phyloP scores from a whole-genome alignment of 2,888 invertebrate genomes.

The Ephialtes manifestator region DNA sequence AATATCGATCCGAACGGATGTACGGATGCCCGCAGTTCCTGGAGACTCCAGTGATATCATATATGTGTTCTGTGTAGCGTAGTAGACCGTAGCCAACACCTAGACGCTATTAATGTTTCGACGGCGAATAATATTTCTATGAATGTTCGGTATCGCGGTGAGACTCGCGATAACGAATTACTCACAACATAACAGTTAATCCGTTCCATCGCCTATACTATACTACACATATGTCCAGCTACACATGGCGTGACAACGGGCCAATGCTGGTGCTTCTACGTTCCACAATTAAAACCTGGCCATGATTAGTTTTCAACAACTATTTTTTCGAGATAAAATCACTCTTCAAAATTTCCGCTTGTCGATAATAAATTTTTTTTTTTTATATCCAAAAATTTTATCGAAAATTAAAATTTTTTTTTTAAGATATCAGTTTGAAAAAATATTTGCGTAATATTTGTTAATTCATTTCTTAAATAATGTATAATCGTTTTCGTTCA shows the following conservation, averaged over 20 bases:
- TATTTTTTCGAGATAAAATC: neutral
- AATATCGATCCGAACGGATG: slow-evolving; percentile 48
- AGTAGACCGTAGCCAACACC: neutral
- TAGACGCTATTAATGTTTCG: neutral
- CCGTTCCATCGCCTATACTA: neutral
- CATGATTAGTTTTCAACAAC: neutral
- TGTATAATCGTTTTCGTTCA: too few species aligned
- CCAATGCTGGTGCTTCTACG: neutral
- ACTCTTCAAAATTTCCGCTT: neutral
- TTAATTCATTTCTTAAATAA: too few species aligned
- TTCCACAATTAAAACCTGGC: neutral
- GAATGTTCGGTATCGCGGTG: neutral
- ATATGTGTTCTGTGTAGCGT: neutral
- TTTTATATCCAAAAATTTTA: neutral
- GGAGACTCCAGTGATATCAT: neutral
- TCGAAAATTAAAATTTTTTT: too few species aligned
- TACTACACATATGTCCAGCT: neutral
- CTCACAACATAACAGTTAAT: neutral
- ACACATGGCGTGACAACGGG: neutral
- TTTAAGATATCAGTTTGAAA: too few species aligned
- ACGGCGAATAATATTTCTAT: slow-evolving; percentile 16
- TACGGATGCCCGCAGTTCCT: slow-evolving; percentile 47
- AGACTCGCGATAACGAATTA: slow-evolving; percentile 11
- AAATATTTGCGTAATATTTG: too few species aligned
- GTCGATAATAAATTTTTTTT: neutral